phyloP scores from a whole-genome alignment of 2,888 invertebrate genomes.

The Conops quadrifasciatus region DNA sequence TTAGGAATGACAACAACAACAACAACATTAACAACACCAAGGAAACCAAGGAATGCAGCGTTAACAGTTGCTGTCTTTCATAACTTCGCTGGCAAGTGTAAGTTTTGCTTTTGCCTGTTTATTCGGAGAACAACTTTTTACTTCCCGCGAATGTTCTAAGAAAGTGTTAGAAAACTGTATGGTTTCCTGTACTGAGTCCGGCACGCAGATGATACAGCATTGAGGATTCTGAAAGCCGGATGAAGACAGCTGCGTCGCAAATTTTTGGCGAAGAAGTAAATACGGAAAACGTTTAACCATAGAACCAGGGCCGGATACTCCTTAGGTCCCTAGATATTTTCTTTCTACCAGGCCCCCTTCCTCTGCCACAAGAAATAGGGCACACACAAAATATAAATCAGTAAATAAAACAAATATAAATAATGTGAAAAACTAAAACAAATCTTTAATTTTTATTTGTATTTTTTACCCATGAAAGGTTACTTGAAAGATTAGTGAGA shows the following conservation, averaged over 20 bases:
- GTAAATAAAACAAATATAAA: too few relatives aligned
- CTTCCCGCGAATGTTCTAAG: constrained; percentile 8
- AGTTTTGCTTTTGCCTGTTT: constrained; percentile 2
- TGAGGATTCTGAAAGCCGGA: not conserved
- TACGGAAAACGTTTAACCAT: too few relatives aligned
- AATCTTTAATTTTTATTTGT: too few relatives aligned
- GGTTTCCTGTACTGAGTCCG: not conserved
- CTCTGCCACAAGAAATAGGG: too few relatives aligned
- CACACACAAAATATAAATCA: too few relatives aligned
- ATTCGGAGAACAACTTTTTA: not conserved
- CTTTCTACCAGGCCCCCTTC: too few relatives aligned
- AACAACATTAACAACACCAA: not conserved
- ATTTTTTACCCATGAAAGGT: too few relatives aligned
- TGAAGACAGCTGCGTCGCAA: not conserved
- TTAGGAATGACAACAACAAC: not conserved
- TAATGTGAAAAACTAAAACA: too few relatives aligned
- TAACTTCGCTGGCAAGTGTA: constrained; percentile 3
- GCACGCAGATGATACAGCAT: not conserved
- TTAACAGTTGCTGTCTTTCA: not conserved
- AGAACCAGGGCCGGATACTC: too few relatives aligned
- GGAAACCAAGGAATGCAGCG: not conserved
- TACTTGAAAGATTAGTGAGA: too few relatives aligned
- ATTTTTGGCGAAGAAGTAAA: too few relatives aligned
- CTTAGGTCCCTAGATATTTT: too few relatives aligned
- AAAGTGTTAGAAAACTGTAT: constrained; percentile 2